A percentile compares a stretch with the other conserved stretches of the same genome.
Conservation (phyloP, 2,113 vertebrate species). For the Ailurus styani region DNA sequence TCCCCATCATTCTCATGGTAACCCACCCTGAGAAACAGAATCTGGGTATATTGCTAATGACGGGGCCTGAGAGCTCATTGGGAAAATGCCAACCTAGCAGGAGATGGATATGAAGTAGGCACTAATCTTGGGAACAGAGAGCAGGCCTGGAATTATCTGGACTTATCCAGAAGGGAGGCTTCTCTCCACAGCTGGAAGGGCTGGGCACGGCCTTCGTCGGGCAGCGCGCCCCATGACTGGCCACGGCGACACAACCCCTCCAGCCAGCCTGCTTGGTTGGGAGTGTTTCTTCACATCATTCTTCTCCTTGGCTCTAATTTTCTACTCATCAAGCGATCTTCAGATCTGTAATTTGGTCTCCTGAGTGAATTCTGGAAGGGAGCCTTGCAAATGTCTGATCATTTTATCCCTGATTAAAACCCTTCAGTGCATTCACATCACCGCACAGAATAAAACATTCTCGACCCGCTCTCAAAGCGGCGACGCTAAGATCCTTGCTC, state of each 20-base stretch:
- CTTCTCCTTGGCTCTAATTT: neutral
- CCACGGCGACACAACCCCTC: rapidly evolving
- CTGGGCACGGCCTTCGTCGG: rapidly evolving
- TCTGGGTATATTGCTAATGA: neutral
- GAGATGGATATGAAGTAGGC: neutral
- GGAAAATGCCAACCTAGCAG: neutral
- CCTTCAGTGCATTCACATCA: rapidly evolving
- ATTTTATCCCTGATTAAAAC: neutral
- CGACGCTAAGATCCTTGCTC: too few species aligned
- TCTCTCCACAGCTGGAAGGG: rapidly evolving
- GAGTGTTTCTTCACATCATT: neutral
- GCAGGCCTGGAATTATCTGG: too few species aligned
- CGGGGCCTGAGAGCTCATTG: rapidly evolving
- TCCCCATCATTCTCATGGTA: neutral
- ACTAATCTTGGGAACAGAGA: rapidly evolving
- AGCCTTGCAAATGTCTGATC: neutral
- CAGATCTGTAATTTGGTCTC: neutral
- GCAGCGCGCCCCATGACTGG: too few species aligned
- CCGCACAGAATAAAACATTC: neutral
- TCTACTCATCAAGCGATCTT: neutral
- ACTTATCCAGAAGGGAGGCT: neutral
- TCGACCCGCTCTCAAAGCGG: neutral
- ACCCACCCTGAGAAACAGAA: neutral
- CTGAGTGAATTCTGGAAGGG: neutral
- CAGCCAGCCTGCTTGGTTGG: rapidly evolving